phyloP scores from a whole-genome alignment of 2,888 invertebrate genomes.

The Drosophila mimica region DNA sequence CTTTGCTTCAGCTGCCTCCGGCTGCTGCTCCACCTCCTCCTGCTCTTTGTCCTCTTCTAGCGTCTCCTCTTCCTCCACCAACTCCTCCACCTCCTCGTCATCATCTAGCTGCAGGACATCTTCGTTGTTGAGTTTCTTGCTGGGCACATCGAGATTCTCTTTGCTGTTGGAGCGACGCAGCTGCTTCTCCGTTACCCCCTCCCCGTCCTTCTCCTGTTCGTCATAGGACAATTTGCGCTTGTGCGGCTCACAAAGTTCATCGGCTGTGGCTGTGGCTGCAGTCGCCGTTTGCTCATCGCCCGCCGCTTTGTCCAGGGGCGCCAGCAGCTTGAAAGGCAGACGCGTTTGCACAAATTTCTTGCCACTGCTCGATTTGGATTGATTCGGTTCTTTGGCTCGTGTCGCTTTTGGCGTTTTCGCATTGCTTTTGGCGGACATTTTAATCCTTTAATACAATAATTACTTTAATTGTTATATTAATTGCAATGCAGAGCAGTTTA shows the following conservation, averaged over 20 bases:
- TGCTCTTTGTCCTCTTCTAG: neutral
- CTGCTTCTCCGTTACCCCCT: conserved; percentile 5
- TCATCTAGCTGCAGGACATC: conserved; percentile 43
- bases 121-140: conserved; percentile 55
- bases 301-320: conserved; percentile 67
- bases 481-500: neutral
- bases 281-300: conserved; percentile 31
- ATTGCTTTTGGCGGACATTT: conserved; percentile 50
- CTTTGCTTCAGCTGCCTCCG: no score
- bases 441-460: no score
- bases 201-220: neutral
- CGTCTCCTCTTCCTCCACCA: neutral
- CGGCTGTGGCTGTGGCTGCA: conserved; percentile 15
- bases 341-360: conserved; percentile 88
- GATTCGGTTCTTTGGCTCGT: conserved; percentile 45
- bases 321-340: conserved; percentile 87
- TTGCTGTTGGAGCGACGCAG: conserved; percentile 61
- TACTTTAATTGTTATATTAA: conserved; percentile 12
- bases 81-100: neutral
- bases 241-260: conserved; percentile 51
- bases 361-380: conserved; percentile 63
- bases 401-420: conserved; percentile 61
- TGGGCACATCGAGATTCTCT: conserved; percentile 51
- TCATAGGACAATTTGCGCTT: conserved; percentile 82
- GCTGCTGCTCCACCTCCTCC: neutral